Evolutionary conservation across 2,113 vertebrate genomes (phyloP).

Genomic region (Catharus bicknelli): DNA sequence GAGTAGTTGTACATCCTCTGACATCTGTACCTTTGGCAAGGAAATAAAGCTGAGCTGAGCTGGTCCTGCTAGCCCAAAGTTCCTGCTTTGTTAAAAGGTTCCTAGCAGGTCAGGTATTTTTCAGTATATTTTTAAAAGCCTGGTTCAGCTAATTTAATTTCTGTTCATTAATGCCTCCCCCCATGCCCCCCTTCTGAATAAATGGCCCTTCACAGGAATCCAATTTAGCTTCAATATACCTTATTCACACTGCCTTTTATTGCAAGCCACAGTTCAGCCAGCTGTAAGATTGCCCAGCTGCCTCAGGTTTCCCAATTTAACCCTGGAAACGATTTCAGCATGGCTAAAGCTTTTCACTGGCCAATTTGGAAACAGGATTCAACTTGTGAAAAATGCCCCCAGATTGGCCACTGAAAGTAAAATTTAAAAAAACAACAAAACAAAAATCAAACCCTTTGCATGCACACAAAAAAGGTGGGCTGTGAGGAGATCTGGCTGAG

Average conservation of each 20-base stretch:
- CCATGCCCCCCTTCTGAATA: constrained; percentile 67
- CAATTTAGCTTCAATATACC: constrained; percentile 83
- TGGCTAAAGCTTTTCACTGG: constrained; percentile 74
- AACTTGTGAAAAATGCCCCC: constrained; percentile 69
- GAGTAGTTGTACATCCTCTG: neutral
- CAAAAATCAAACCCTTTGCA: neutral
- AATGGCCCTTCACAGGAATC: constrained; percentile 78
- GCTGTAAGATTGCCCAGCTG: constrained; percentile 78
- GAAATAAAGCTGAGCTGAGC: neutral
- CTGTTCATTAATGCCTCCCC: constrained; percentile 76
- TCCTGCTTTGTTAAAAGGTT: constrained; percentile 67
- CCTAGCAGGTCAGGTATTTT: constrained; percentile 71
- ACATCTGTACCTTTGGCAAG: constrained; percentile 1
- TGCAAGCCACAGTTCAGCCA: constrained; percentile 75
- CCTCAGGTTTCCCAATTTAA: constrained; percentile 79
- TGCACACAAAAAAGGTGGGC: neutral
- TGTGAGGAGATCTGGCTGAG: neutral
- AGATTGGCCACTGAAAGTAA: constrained; percentile 72
- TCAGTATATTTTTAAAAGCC: constrained; percentile 72
- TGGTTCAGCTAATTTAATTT: constrained; percentile 78
- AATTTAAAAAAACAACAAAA: neutral
- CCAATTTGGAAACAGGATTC: constrained; percentile 73
- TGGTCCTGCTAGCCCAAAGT: constrained; percentile 31
- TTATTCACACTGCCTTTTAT: constrained; percentile 83
- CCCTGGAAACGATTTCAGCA: constrained; percentile 82